Evolutionary conservation across 1,140 invertebrate genomes (phyloP), one percentile per base, ranked within the genome.

Genomic region (Dreissena rostriformis): DNA sequence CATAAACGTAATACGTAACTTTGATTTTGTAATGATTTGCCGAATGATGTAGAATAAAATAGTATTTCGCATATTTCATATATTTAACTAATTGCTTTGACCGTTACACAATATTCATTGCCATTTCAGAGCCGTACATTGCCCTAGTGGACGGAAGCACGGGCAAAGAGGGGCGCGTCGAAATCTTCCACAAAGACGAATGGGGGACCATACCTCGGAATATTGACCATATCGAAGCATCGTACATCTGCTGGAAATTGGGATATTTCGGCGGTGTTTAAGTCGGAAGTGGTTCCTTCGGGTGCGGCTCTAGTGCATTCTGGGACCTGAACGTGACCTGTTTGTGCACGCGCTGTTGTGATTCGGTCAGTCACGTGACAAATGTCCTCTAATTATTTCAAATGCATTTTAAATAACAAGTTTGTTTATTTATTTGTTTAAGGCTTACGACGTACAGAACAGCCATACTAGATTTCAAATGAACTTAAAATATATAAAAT

Each of bases 161-260:
- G 14, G 55, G 82, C 5, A 76, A 81, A 22, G 90, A 92, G 97
- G 97, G 97, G 63, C 98, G 98, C 92, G 96, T 98, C 11, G 97
- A 98, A 93, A 96, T 99, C 66, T 96, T 96, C 85, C 97, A 98
- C 92, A 95, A 96, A 75, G 96, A 96, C 12, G 95, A 96, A 85
- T 98, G 97, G 98, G 97, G 97, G 12, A 95, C 96, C 15, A 94
- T 98, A 17, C 98, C 97, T 90, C 97, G 98, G 90, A 97, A 97
- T 92, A 98, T 97, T 96, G 97, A 98, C 90, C 92, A 95, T 55
- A 91, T 94, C 1, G 98, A 98, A 85, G 97, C 97, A 0, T 93
- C 94, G 28, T 96, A 98, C 10, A 96, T 97, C 10, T 99, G 98
- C 93, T 95, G 95, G 75, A 95, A 96, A 90, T 93, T 98, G 70